Evolutionary conservation across 2,888 invertebrate genomes (phyloP), one percentile per base, ranked within the genome.

Genomic region (Callinectes sapidus): DNA sequence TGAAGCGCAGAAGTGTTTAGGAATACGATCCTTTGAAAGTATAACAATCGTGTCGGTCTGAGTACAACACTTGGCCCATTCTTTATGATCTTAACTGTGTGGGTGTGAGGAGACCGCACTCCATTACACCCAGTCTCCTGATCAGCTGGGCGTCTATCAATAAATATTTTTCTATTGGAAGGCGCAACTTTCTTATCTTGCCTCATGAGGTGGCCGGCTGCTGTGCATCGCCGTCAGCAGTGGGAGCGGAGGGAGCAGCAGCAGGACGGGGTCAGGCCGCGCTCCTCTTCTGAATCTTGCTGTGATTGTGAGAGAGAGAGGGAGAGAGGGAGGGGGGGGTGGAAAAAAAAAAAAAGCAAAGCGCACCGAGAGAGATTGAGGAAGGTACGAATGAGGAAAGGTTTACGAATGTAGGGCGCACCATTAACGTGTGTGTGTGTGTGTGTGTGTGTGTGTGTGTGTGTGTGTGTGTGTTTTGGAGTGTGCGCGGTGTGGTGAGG

Each of bases 371-470:
- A 42, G 87, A 32, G 35, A 42, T 86, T 10, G 42, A 86, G 86
- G 39, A 87, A 87, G 48, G 87, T 86, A 86, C 42, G 28, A 16
- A 81, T 81, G n/a, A 48, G 48, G 48, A 48, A 48, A 48, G 48
- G 48, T 48, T 48, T 86, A 86, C 42, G 28, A 16, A 81, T 81
- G n/a, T 81, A 81, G 81, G 81, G 81, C 81, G n/a, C 81, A 81
- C 35, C 81, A 81, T 10, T 13, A 87, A 48, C 2, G 87, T 48
- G 87, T 42, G 54, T 87, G 87, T 87, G 87, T 48, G 54, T 42
- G 87, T 87, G 54, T 87, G 42, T 42, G 77, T 81, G 77, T 81
- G 77, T 87, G 87, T 87, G 77, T 81, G 77, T 87, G 5, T 87
- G 87, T 48, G 48, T 42, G 54, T 48, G 87, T 87, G 87, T 48